Evolutionary conservation across 2,888 invertebrate genomes (phyloP).

Genomic region (Leptopilina myrica): DNA sequence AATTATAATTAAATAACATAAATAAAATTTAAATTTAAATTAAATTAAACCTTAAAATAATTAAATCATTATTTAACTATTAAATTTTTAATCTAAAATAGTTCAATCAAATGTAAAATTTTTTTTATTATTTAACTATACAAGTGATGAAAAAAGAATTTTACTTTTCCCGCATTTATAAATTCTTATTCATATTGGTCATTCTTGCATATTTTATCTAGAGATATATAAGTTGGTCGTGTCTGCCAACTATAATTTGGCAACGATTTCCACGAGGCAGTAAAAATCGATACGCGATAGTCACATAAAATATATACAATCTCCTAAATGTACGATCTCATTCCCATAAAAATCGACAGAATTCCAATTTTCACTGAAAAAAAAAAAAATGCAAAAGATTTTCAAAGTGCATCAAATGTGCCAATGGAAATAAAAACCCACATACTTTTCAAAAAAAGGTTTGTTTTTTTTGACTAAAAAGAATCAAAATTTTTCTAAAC

Average conservation of each 20-base stretch:
- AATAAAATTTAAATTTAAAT: too few relatives aligned
- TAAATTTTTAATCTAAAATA: too few relatives aligned
- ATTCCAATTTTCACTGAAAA: not conserved
- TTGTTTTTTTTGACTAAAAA: not conserved
- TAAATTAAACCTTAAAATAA: too few relatives aligned
- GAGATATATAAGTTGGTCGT: not conserved
- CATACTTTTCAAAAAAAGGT: too few relatives aligned
- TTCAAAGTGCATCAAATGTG: not conserved
- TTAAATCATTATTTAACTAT: too few relatives aligned
- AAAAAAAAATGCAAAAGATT: not conserved
- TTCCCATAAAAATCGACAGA: constrained; percentile 20
- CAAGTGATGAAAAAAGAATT: not conserved
- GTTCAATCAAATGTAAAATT: too few relatives aligned
- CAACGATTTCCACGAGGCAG: constrained; percentile 16
- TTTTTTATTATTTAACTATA: too few relatives aligned
- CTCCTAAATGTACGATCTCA: not conserved
- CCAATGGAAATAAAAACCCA: not conserved
- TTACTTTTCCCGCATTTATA: not conserved
- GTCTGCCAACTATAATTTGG: constrained; percentile 38
- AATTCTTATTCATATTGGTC: constrained; percentile 22
- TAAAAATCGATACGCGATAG: constrained; percentile 25
- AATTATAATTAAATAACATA: too few relatives aligned
- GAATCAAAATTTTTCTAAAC: not conserved
- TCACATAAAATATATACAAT: constrained; percentile 9
- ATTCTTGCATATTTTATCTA: constrained; percentile 35